A percentile compares a stretch with the other conserved stretches of the same genome.
phyloP scores from a whole-genome alignment of 2,113 vertebrate genomes.

The Lanius collurio region DNA sequence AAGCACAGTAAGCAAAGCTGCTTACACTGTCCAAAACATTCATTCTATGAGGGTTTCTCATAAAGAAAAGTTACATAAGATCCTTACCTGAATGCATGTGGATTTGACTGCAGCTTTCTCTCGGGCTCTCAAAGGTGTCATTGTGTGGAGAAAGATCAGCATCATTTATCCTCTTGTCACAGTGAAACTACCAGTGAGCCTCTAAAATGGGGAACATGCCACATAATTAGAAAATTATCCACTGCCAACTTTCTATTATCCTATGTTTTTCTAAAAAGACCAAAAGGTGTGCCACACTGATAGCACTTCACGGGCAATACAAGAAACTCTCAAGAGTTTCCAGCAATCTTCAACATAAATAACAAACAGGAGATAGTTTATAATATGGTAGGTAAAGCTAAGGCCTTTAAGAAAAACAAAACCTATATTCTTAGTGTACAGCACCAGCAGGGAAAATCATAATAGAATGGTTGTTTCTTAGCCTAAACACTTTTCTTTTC shows the following conservation, averaged over 20 bases:
- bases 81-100: not conserved
- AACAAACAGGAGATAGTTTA: constrained; percentile 74
- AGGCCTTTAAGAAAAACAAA: constrained; percentile 77
- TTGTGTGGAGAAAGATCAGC: not conserved
- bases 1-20: not conserved
- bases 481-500: constrained; percentile 72
- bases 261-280: constrained; percentile 59
- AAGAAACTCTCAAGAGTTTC: constrained; percentile 52
- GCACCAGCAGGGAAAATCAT: not conserved
- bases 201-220: not conserved
- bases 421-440: constrained; percentile 62
- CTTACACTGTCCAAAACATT: not conserved
- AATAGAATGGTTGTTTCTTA: constrained; percentile 28
- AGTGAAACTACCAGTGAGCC: not conserved
- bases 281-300: constrained; percentile 57
- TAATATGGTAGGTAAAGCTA: constrained; percentile 73
- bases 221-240: constrained; percentile 25
- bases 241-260: not conserved
- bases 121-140: not conserved
- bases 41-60: not conserved
- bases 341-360: constrained; percentile 72
- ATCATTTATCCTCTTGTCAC: not conserved
- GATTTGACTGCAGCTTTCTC: not conserved
- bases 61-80: not conserved
- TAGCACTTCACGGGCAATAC: constrained; percentile 39